Conservation (phyloP, 2,797 vertebrate genomes). For the Acipenser oxyrinchus region DNA sequence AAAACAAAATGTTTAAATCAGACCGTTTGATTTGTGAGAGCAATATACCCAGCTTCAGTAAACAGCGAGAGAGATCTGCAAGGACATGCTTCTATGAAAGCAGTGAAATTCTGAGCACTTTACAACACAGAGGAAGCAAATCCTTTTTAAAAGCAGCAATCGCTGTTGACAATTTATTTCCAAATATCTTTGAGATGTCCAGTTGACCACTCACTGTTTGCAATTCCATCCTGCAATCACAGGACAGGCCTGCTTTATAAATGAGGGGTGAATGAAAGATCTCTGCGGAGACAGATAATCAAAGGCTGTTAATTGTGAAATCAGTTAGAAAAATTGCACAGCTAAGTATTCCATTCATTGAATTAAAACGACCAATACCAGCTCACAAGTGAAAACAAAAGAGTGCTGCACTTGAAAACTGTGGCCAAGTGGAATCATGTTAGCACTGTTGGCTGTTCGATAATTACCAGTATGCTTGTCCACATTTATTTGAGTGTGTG, state of each 20-base stretch:
- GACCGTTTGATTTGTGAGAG: too few relatives aligned
- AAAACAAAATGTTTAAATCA: too few relatives aligned
- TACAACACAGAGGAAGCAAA: too few relatives aligned
- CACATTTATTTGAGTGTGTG: too few relatives aligned
- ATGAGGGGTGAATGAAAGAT: conserved; percentile 32
- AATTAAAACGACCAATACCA: conserved; percentile 7
- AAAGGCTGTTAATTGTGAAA: conserved; percentile 28
- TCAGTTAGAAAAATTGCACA: conserved; percentile 22
- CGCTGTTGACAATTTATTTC: conserved; percentile 1
- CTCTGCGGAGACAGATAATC: conserved; percentile 30
- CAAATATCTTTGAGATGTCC: not conserved
- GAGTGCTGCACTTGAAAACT: not conserved
- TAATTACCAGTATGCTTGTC: too few relatives aligned
- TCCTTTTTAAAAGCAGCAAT: conserved; percentile 7
- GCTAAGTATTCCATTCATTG: conserved; percentile 16
- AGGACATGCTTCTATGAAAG: too few relatives aligned
- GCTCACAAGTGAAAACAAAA: not conserved
- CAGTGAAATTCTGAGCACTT: too few relatives aligned
- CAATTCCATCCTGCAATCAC: not conserved
- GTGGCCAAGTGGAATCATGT: not conserved
- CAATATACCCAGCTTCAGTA: too few relatives aligned
- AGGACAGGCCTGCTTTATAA: conserved; percentile 4
- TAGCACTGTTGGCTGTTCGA: too few relatives aligned
- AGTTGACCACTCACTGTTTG: not conserved
- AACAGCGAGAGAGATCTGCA: too few relatives aligned